Conservation (phyloP, 2,113 vertebrate genomes). For the Lepus timidus region DNA sequence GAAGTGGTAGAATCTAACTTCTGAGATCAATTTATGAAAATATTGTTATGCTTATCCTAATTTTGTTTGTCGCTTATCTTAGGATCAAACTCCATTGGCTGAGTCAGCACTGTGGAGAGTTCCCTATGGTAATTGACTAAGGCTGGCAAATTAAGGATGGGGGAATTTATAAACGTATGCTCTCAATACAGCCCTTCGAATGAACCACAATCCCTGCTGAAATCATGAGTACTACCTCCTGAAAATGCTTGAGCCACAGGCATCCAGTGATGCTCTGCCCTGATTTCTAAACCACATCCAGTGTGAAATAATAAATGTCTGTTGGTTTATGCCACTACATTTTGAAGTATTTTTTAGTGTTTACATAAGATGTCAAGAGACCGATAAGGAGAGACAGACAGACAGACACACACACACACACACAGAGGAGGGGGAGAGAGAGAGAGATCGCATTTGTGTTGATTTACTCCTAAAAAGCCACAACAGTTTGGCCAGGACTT, state of each 20-base stretch:
- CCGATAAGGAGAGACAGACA: too few relatives aligned
- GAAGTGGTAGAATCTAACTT: neutral
- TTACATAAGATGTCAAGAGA: too few relatives aligned
- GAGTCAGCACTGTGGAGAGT: neutral
- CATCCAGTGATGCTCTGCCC: neutral
- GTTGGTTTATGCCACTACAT: neutral
- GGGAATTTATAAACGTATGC: neutral
- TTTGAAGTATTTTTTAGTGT: neutral
- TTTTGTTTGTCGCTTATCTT: neutral
- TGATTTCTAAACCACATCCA: neutral
- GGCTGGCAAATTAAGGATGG: neutral
- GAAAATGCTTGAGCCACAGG: neutral
- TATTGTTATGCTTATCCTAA: neutral
- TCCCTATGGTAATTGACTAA: neutral
- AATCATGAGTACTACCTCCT: neutral
- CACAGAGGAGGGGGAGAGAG: too few relatives aligned
- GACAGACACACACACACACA: too few relatives aligned
- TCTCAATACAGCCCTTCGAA: neutral
- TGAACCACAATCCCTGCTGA: neutral
- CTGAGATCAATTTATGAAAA: neutral
- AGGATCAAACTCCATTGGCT: neutral
- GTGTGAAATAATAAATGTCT: neutral
- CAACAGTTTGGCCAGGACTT: too few relatives aligned
- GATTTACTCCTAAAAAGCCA: too few relatives aligned
- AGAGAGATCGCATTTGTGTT: too few relatives aligned